phyloP scores from a whole-genome alignment of 2,888 invertebrate species.

The Drosophila prolongata region DNA sequence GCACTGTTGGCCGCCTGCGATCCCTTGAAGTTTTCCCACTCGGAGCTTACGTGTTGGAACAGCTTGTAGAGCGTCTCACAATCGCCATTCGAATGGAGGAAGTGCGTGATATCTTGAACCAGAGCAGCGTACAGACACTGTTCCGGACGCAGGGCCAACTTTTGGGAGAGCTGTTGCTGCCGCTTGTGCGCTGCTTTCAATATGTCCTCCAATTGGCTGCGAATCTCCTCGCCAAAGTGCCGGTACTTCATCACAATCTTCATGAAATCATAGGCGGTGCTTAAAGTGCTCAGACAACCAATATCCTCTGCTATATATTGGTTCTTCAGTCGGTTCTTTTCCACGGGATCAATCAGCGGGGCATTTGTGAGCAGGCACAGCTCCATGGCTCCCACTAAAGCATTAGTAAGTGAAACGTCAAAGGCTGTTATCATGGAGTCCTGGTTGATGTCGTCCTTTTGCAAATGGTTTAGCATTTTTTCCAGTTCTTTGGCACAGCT shows the following conservation, averaged over 20 bases:
- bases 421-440: conserved; percentile 44
- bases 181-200: conserved; percentile 56
- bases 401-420: conserved; percentile 65
- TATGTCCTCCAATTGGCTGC: conserved; percentile 58
- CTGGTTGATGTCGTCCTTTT: conserved; percentile 17
- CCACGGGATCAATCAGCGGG: conserved; percentile 92
- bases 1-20: conserved; percentile 30
- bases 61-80: conserved; percentile 72
- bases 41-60: conserved; percentile 55
- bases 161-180: conserved; percentile 77
- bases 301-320: conserved; percentile 90
- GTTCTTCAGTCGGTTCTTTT: conserved; percentile 90
- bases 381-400: conserved; percentile 85
- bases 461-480: conserved; percentile 40
- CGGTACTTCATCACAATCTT: conserved; percentile 82
- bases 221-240: conserved; percentile 80
- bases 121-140: conserved; percentile 79
- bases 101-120: conserved; percentile 82
- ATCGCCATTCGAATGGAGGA: conserved; percentile 81
- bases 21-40: conserved; percentile 58
- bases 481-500: conserved; percentile 56
- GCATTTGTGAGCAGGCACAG: conserved; percentile 87
- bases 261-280: conserved; percentile 86
- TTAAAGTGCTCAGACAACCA: conserved; percentile 86
- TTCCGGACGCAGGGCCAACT: conserved; percentile 82